Percentiles rank a stretch among this genome's conserved stretches.
Evolutionary conservation across 1,140 invertebrate species (phyloP).

Genomic region (Epicauta chinensis): DNA sequence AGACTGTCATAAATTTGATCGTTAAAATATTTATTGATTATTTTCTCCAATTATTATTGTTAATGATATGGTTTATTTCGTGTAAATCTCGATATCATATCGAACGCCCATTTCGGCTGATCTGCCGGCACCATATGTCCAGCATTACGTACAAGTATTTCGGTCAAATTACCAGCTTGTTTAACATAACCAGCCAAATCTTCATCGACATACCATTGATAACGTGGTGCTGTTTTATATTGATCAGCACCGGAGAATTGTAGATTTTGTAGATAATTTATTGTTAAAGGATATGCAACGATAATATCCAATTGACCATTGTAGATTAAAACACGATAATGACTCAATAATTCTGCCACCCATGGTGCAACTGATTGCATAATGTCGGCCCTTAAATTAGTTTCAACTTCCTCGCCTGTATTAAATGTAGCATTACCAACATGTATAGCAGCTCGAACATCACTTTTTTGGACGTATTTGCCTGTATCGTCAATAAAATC

Average conservation of each 20-base stretch:
- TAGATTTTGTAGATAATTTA: conserved; percentile 59
- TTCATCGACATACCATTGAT: conserved; percentile 57
- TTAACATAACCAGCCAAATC: conserved; percentile 71
- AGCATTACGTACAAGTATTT: conserved; percentile 67
- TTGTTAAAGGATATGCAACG: conserved; percentile 70
- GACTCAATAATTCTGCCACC: conserved; percentile 60
- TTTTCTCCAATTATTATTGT: too few relatives aligned
- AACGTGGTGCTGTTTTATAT: conserved; percentile 55
- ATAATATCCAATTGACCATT: conserved; percentile 84
- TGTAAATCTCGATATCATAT: conserved; percentile 72
- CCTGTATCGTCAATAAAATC: conserved; percentile 43
- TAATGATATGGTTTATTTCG: conserved; percentile 47
- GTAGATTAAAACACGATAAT: conserved; percentile 67
- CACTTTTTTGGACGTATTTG: conserved; percentile 51
- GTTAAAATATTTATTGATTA: too few relatives aligned
- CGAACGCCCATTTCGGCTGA: conserved; percentile 67
- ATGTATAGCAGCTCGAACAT: conserved; percentile 48
- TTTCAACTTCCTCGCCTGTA: conserved; percentile 53
- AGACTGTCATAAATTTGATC: too few relatives aligned
- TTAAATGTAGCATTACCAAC: conserved; percentile 48
- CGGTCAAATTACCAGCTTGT: conserved; percentile 63
- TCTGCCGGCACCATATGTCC: conserved; percentile 77
- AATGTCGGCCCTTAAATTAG: conserved; percentile 66
- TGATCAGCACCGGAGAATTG: conserved; percentile 55
- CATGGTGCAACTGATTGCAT: conserved; percentile 75